Evolutionary conservation across 2,797 vertebrate species (phyloP).

Genomic region (Urophycis tenuis): DNA sequence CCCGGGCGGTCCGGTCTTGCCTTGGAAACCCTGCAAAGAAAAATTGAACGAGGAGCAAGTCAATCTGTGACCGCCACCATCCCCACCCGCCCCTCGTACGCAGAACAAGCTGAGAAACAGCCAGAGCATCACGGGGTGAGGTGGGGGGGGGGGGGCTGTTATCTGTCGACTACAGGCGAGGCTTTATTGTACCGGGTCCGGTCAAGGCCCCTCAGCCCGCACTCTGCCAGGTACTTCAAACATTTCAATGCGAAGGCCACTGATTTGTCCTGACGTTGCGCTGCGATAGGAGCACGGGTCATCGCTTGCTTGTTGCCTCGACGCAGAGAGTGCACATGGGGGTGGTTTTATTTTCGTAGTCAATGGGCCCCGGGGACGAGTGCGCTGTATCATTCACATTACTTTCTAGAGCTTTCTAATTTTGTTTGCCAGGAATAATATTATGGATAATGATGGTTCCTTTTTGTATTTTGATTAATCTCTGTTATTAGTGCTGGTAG

Average conservation of each 20-base stretch:
- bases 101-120: constrained; percentile 8
- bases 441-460: no score
- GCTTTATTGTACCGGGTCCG: constrained; percentile 18
- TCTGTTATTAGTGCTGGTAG: no score
- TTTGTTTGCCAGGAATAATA: background rate
- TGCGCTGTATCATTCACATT: background rate
- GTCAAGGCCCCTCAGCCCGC: background rate
- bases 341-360: background rate
- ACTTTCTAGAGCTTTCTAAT: background rate
- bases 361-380: no score
- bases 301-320: background rate
- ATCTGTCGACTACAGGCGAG: constrained; percentile 3
- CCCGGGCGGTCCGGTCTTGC: constrained; percentile 83
- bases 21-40: constrained; percentile 82
- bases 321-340: background rate
- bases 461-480: background rate
- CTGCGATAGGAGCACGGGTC: constrained; percentile 13
- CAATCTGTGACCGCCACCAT: constrained; percentile 9
- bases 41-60: constrained; percentile 27
- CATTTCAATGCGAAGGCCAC: constrained; percentile 20
- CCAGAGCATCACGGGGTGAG: background rate
- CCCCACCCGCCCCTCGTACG: no score
- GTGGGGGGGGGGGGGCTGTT: background rate
- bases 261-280: constrained; percentile 2
- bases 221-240: constrained; percentile 14